Evolutionary conservation across 2,797 vertebrate species (phyloP), one percentile per base, ranked within the genome.

Genomic region (Silurus aristotelis): DNA sequence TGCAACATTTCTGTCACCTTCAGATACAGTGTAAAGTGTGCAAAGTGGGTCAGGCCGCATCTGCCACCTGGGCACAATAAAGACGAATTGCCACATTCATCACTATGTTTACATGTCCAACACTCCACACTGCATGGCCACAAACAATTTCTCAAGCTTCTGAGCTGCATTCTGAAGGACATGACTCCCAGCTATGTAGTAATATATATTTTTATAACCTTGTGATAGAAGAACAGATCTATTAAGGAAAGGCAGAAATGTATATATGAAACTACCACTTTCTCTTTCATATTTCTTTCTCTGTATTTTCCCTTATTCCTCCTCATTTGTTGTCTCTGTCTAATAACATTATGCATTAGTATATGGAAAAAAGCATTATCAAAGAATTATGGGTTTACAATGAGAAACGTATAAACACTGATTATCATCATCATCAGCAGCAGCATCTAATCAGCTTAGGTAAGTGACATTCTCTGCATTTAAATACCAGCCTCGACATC

Each of bases 21-120:
- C 92, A 91, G 84, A 83, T 63, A 48, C 64, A 64, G 75, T 60
- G 17, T 77, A 77, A 77, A 58, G 61, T 86, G 89, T 91, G 90
- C 92, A 93, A 94, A 91, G 92, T 94, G 92, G 94, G 94, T 94
- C 93, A 94, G 88, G 80, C 82, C 77, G 61, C 70, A 83, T 86
- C 89, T 92, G 83, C 87, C 84, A 88, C 79, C 80, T 84, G 63
- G 75, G 79, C 73, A 86, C 92, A 91, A 85, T 92, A 87, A 89
- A 89, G 92, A 67, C 84, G 78, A 91, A 87, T 87, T 86, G 86
- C 89, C 89, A 90, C 93, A 94, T 95, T 93, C 88, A 94, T 94
- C 94, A 94, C 80, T 83, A 87, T 90, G 89, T 90, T 91, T 87
- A 86, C 90, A 91, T 88, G 87, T 89, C 91, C 90, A 92, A 92